These are phyloP conservation scores for Argentina silus DNA, from an alignment of 2,797 vertebrate species.

Conservation along the genomic window DNA sequence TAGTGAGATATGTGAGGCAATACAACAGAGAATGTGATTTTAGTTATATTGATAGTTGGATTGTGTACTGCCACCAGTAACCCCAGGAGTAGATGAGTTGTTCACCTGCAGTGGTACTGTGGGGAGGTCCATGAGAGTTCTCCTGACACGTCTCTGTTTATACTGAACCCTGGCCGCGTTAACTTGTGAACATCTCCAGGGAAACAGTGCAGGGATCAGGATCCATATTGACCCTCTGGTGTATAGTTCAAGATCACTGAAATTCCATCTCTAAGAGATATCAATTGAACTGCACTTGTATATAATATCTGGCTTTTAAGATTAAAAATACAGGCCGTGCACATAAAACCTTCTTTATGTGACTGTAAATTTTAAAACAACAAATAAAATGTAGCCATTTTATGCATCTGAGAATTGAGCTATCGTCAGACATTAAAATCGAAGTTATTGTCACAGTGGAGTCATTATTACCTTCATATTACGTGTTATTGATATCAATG, in stretches of 20 bases:
- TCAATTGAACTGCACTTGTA: not conserved
- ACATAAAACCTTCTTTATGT: not conserved
- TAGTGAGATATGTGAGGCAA: not conserved
- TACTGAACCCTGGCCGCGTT: constrained; percentile 22
- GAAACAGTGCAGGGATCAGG: constrained; percentile 2
- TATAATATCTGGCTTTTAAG: not conserved
- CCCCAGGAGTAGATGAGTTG: not conserved
- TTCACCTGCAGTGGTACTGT: not conserved
- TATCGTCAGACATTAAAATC: not conserved
- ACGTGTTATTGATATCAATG: not conserved
- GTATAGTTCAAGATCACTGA: constrained; percentile 15
- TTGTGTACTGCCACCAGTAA: not conserved
- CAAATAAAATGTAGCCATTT: not conserved
- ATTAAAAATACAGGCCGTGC: not conserved
- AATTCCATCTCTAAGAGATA: not conserved
- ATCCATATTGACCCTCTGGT: not conserved
- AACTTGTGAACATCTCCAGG: constrained; percentile 23
- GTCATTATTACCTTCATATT: not conserved
- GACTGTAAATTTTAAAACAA: not conserved
- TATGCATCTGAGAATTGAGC: not conserved
- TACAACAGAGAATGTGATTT: not conserved
- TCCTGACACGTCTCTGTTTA: constrained; percentile 24
- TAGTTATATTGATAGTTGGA: not conserved
- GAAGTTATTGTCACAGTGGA: not conserved
- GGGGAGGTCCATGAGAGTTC: constrained; percentile 1